Evolutionary conservation across 2,797 vertebrate species (phyloP).

Genomic region (Tragelaphus eurycerus): DNA sequence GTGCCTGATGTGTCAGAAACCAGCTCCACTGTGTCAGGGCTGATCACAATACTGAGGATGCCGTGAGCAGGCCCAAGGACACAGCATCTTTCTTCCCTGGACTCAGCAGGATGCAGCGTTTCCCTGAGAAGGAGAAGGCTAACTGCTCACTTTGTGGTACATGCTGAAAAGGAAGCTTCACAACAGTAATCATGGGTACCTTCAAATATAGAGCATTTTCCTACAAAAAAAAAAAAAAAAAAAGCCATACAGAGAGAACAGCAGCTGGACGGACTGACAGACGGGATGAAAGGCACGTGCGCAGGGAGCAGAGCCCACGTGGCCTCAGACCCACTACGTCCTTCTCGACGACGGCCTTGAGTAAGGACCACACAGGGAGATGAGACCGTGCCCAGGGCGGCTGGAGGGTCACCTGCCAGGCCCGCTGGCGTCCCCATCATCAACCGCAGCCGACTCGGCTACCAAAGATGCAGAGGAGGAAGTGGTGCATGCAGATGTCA

Average conservation of each 20-base stretch:
- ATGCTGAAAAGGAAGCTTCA: neutral
- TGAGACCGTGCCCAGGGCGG: fast-evolving
- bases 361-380: fast-evolving
- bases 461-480: fast-evolving
- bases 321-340: fast-evolving
- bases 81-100: fast-evolving
- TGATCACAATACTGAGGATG: neutral
- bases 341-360: neutral
- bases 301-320: fast-evolving
- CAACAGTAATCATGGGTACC: neutral
- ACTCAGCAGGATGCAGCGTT: neutral
- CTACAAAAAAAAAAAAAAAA: neutral
- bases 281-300: neutral
- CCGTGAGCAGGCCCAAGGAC: neutral
- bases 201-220: neutral
- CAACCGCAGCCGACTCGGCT: neutral
- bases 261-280: neutral
- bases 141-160: neutral
- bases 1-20: neutral
- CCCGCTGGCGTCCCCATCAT: fast-evolving
- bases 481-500: too few species aligned
- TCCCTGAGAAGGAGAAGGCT: neutral
- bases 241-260: neutral
- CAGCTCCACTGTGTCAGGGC: neutral
- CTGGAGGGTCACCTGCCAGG: neutral